Evolutionary conservation across 2,888 invertebrate genomes (phyloP).

Genomic region (Esperia sulphurella): DNA sequence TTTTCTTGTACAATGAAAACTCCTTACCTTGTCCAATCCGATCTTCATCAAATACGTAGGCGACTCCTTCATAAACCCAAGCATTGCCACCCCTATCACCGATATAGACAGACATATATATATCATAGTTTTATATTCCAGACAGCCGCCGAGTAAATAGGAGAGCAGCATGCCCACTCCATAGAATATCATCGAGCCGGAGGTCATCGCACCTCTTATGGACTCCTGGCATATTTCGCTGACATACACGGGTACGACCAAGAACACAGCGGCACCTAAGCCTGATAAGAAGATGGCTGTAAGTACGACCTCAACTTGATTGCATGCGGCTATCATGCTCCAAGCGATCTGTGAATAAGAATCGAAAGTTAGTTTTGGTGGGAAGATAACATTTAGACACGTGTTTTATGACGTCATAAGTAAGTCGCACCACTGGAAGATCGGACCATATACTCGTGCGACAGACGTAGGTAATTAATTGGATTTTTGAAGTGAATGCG

Average conservation of each 20-base stretch:
- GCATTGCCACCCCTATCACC: slow-evolving; percentile 25
- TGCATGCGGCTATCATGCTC: slow-evolving; percentile 34
- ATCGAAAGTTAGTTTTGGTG: no score
- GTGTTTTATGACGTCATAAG: no score
- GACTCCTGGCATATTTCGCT: slow-evolving; percentile 57
- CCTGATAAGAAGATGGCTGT: slow-evolving; percentile 49
- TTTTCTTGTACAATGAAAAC: no score
- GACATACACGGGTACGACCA: slow-evolving; percentile 44
- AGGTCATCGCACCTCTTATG: slow-evolving; percentile 51
- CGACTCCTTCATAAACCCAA: slow-evolving; percentile 44
- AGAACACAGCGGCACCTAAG: slow-evolving; percentile 34
- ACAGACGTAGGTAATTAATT: no score
- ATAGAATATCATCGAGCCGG: slow-evolving; percentile 44
- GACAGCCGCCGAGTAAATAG: slow-evolving; percentile 46
- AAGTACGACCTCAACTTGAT: slow-evolving; percentile 43
- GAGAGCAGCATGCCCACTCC: slow-evolving; percentile 48
- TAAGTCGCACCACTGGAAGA: no score
- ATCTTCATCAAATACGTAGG: slow-evolving; percentile 49
- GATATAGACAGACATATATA: slow-evolving; percentile 40
- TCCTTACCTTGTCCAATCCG: slow-evolving; percentile 42
- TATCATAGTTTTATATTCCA: slow-evolving; percentile 44
- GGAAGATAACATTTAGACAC: no score
- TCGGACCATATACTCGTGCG: no score
- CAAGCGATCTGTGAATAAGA: slow-evolving; percentile 43
- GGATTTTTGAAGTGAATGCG: no score